These are phyloP conservation scores for Polydrusus tereticollis DNA, from an alignment of 2,888 invertebrate genomes.

Conservation along the genomic window DNA sequence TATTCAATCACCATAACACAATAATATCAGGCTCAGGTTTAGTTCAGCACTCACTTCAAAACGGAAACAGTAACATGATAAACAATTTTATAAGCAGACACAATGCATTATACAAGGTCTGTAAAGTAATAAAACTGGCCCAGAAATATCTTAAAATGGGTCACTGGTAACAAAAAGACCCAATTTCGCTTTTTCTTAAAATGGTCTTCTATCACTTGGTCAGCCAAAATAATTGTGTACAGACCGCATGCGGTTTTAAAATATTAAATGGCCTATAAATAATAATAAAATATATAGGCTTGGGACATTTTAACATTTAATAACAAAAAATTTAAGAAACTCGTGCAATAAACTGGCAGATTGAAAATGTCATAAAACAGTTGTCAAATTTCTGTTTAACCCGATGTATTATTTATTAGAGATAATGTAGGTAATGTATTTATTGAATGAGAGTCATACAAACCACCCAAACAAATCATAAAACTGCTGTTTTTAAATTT, in stretches of 20 bases:
- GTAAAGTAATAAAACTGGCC: slow-evolving; percentile 40
- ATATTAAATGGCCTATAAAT: slow-evolving; percentile 42
- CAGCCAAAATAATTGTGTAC: slow-evolving; percentile 25
- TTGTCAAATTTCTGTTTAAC: slow-evolving; percentile 38
- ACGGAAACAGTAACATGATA: slow-evolving; percentile 39
- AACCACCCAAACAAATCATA: slow-evolving; percentile 49
- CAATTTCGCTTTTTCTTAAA: slow-evolving; percentile 23
- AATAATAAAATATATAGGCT: slow-evolving; percentile 39
- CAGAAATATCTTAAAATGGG: slow-evolving; percentile 33
- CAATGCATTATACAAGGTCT: slow-evolving; percentile 24
- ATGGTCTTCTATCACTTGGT: slow-evolving; percentile 30
- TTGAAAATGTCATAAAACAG: slow-evolving; percentile 40
- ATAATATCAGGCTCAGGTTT: too few species aligned
- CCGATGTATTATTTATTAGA: slow-evolving; percentile 27
- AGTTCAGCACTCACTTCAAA: slow-evolving; percentile 19
- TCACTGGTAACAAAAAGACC: slow-evolving; percentile 23
- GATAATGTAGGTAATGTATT: slow-evolving; percentile 15
- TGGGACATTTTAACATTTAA: slow-evolving; percentile 7
- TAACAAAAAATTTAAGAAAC: slow-evolving; percentile 11
- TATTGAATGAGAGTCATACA: slow-evolving; percentile 5
- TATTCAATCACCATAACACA: too few species aligned
- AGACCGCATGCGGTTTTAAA: slow-evolving; percentile 44
- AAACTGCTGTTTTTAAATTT: slow-evolving; percentile 35
- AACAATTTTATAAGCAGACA: neutral
- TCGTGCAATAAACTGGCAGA: slow-evolving; percentile 10